Evolutionary conservation across 2,113 vertebrate species (phyloP), one percentile per base, ranked within the genome.

Genomic region (Pogona vitticeps): DNA sequence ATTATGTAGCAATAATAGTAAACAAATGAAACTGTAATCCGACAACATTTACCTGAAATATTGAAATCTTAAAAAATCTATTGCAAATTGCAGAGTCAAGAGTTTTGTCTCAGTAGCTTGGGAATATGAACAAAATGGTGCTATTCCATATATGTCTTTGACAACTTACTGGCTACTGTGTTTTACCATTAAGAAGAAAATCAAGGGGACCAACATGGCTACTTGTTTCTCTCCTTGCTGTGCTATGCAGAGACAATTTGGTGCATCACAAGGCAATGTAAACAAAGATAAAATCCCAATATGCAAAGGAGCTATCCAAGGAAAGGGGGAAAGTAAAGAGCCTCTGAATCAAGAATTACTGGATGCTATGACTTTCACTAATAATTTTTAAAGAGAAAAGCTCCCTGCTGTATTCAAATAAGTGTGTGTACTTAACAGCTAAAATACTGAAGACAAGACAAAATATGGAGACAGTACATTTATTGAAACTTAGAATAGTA

Each of bases 401-500:
- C 31, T 63, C 23, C 33, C 18, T 65, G 40, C 15, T 38, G n/a
- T n/a, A 87, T 26, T 56, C 9, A 67, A 31, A 38, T 38, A 36
- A 63, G 9, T 1, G 36, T 20, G 33, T 76, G 38, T 13, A 9
- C 26, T 52, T 58, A 70, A 80, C 36, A 21, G 33, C 0, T 6
- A 42, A 78, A 81, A 84, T 42, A 42, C 31, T 76, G n/a, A 42
- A 56, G 3, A 80, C 75, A 73, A 80, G 21, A 59, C 59, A 33
- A 73, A 88, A 70, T 76, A 17, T 0, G 23, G 82, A 92, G 90
- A 84, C 82, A 38, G 71, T 42, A 59, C 59, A 0, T 91, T 93
- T 91, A 91, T 84, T 91, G 80, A 85, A 81, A 85, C 42, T 73
- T 76, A 72, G 89, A 72, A 46, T 87, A 84, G 88, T 88, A 59